A percentile compares a stretch with the other conserved stretches of the same genome.
Conservation (phyloP, 2,888 invertebrate genomes). For the Heliconius charithonia region DNA sequence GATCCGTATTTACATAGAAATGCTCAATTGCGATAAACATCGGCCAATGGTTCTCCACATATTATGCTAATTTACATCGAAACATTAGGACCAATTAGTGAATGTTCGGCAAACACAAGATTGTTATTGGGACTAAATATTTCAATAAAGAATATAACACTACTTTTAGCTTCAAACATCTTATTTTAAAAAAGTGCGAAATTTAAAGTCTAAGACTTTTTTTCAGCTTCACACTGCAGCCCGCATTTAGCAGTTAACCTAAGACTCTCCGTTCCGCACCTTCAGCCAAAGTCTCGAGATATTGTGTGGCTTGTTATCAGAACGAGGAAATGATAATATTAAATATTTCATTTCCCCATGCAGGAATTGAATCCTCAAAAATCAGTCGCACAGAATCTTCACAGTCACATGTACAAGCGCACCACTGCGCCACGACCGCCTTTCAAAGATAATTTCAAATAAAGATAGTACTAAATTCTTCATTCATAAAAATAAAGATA, state of each 20-base stretch:
- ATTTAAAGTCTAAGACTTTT: too few relatives aligned
- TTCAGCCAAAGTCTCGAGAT: too few relatives aligned
- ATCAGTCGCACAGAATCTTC: too few relatives aligned
- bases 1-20: conserved; percentile 60
- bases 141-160: not conserved
- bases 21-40: conserved; percentile 57
- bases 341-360: too few relatives aligned
- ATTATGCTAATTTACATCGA: conserved; percentile 55
- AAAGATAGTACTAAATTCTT: not conserved
- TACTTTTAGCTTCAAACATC: too few relatives aligned
- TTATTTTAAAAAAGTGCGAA: too few relatives aligned
- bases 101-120: conserved; percentile 17
- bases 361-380: not conserved
- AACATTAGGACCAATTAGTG: conserved; percentile 48
- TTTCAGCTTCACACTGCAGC: too few relatives aligned
- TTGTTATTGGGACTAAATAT: not conserved
- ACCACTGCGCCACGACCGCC: not conserved
- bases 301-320: too few relatives aligned
- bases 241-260: too few relatives aligned
- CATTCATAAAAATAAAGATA: not conserved
- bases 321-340: too few relatives aligned
- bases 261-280: too few relatives aligned
- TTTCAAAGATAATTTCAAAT: not conserved
- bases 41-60: conserved; percentile 52
- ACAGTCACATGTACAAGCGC: too few relatives aligned